phyloP scores from a whole-genome alignment of 1,140 invertebrate species.

The Drosophila ogumai region DNA sequence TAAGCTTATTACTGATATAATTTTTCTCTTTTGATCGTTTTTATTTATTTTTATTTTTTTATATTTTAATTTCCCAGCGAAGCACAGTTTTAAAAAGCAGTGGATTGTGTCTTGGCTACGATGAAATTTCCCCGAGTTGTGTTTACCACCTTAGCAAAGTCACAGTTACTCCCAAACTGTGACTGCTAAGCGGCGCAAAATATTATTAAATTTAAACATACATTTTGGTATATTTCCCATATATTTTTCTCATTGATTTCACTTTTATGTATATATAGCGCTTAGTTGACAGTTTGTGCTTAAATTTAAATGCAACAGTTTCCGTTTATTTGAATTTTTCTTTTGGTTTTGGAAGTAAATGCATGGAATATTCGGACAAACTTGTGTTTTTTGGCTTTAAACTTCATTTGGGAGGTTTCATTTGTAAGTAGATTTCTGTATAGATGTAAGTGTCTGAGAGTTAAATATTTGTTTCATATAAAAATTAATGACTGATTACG shows the following conservation, averaged over 20 bases:
- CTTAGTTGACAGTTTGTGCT: slow-evolving; percentile 51
- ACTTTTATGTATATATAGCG: slow-evolving; percentile 50
- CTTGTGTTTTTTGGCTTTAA: slow-evolving; percentile 17
- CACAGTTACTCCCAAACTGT: slow-evolving; percentile 36
- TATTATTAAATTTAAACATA: neutral
- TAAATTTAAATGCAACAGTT: slow-evolving; percentile 76
- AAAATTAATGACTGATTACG: slow-evolving; percentile 68
- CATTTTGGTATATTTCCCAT: slow-evolving; percentile 35
- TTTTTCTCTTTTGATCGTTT: slow-evolving; percentile 4
- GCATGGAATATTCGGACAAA: slow-evolving; percentile 24
- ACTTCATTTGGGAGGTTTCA: slow-evolving; percentile 41
- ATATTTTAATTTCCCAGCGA: neutral
- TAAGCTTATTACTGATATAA: neutral
- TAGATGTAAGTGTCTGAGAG: slow-evolving; percentile 35
- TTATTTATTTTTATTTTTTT: neutral
- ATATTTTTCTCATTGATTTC: slow-evolving; percentile 52
- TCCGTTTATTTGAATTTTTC: slow-evolving; percentile 37
- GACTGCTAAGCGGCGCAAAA: neutral
- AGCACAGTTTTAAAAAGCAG: slow-evolving; percentile 28
- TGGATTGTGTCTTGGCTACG: slow-evolving; percentile 16
- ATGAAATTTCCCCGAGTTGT: neutral
- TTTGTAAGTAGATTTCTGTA: slow-evolving; percentile 30
- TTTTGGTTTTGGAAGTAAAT: slow-evolving; percentile 51
- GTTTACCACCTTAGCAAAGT: slow-evolving; percentile 17
- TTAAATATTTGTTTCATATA: slow-evolving; percentile 68